Conservation (phyloP, 92 coral and sea anemone species). For the Hydrozoanthus gracilis region DNA sequence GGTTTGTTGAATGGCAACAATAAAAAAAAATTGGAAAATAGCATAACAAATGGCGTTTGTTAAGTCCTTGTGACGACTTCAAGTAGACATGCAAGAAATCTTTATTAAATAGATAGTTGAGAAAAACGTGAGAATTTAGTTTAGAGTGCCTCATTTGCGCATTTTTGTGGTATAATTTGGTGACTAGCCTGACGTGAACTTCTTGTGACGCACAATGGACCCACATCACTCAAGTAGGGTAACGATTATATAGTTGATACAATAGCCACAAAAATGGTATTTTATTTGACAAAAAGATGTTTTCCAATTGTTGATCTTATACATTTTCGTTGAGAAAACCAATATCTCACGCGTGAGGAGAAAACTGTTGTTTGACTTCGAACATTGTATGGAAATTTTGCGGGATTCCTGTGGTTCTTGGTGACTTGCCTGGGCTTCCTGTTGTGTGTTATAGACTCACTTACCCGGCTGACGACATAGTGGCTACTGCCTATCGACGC, state of each 20-base stretch:
- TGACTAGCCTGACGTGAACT: neutral
- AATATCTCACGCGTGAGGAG: constrained; percentile 10
- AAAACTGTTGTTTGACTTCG: constrained; percentile 7
- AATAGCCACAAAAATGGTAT: constrained; percentile 6
- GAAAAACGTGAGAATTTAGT: too few species aligned
- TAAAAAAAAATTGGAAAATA: too few species aligned
- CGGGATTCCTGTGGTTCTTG: constrained; percentile 5
- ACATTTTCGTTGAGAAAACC: constrained; percentile 2
- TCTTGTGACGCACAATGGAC: neutral
- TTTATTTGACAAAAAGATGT: neutral
- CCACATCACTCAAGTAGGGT: neutral
- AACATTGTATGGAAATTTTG: neutral
- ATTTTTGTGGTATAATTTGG: neutral
- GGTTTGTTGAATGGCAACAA: too few species aligned
- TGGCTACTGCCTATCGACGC: neutral
- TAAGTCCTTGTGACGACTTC: too few species aligned
- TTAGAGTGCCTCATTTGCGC: too few species aligned
- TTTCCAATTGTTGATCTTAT: constrained; percentile 6
- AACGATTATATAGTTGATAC: neutral
- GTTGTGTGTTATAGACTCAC: neutral
- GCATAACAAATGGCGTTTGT: too few species aligned
- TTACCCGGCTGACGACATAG: neutral
- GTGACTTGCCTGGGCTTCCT: neutral
- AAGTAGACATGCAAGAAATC: too few species aligned
- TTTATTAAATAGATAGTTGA: too few species aligned